phyloP scores from a whole-genome alignment of 2,113 vertebrate species.

The Dromas ardeola region DNA sequence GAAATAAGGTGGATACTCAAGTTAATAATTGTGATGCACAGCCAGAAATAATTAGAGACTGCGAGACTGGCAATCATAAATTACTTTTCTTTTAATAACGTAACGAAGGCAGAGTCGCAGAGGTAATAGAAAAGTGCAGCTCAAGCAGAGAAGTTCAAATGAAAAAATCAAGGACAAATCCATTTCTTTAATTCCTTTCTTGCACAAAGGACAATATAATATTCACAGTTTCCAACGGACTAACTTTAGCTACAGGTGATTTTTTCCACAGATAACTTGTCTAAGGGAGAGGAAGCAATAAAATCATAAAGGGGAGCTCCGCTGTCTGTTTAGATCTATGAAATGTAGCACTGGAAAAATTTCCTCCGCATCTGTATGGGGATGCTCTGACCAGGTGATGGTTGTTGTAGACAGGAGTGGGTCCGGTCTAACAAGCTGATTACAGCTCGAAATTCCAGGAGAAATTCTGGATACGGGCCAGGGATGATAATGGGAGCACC shows the following conservation, averaged over 20 bases:
- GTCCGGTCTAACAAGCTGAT: neutral
- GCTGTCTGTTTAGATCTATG: neutral
- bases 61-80: slow-evolving; percentile 69
- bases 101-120: slow-evolving; percentile 58
- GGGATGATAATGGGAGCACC: neutral
- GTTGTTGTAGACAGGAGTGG: neutral
- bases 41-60: slow-evolving; percentile 72
- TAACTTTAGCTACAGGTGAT: slow-evolving; percentile 46
- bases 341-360: neutral
- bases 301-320: neutral
- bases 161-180: slow-evolving; percentile 66
- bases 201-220: slow-evolving; percentile 45
- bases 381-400: neutral
- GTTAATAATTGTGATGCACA: slow-evolving; percentile 65
- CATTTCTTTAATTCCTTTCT: slow-evolving; percentile 59
- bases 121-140: slow-evolving; percentile 65
- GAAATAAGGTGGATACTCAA: slow-evolving; percentile 29
- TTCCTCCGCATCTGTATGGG: neutral
- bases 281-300: neutral
- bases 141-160: slow-evolving; percentile 70
- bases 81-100: slow-evolving; percentile 70
- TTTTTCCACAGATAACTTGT: neutral
- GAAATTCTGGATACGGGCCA: neutral
- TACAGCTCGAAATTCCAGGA: neutral
- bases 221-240: slow-evolving; percentile 41